Conservation (phyloP, 2,888 invertebrate genomes). For the Synergus gifuensis region DNA sequence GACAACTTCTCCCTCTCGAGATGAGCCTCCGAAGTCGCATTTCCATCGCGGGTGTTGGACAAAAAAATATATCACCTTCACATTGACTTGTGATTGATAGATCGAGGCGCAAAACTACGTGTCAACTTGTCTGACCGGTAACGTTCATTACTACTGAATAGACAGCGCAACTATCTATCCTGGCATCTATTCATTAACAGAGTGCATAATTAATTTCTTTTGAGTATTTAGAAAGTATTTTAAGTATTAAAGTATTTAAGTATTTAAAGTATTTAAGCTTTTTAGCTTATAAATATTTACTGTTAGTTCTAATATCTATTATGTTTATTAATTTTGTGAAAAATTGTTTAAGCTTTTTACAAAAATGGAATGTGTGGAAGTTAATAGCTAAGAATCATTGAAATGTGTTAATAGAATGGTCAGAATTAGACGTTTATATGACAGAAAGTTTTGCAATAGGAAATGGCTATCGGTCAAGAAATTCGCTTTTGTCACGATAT, state of each 20-base stretch:
- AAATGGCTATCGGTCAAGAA: conserved; percentile 52
- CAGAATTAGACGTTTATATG: neutral
- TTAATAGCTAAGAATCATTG: neutral
- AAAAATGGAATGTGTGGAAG: neutral
- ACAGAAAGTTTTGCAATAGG: conserved; percentile 34
- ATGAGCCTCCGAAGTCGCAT: no score
- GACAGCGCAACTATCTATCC: neutral
- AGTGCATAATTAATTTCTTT: neutral
- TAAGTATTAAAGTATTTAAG: no score
- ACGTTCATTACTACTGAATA: conserved; percentile 24
- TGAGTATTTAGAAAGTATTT: neutral
- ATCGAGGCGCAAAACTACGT: neutral
- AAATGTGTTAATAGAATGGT: neutral
- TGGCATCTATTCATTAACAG: neutral
- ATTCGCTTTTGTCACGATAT: conserved; percentile 49
- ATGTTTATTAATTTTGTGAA: neutral
- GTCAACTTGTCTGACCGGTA: neutral
- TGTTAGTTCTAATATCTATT: neutral
- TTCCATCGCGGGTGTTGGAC: no score
- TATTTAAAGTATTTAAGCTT: no score
- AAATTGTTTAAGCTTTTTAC: neutral
- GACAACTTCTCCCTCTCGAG: no score
- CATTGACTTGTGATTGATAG: conserved; percentile 5
- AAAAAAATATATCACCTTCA: neutral
- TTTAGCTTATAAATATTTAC: neutral